Conservation (phyloP, 2,888 invertebrate genomes). For the Eugnorisma glareosa region DNA sequence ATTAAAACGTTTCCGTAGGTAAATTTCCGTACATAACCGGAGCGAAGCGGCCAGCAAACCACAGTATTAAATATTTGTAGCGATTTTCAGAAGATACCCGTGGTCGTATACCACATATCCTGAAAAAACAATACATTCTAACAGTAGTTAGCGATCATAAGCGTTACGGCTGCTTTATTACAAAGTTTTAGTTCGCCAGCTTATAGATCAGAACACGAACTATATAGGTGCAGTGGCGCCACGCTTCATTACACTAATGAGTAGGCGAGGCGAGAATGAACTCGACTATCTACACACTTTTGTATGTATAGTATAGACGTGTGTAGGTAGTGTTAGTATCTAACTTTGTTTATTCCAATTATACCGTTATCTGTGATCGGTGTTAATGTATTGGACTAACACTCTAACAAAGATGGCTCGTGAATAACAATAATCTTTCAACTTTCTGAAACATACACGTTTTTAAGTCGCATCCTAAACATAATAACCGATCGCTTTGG, state of each 20-base stretch:
- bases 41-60: too few species aligned
- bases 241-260: conserved; percentile 58
- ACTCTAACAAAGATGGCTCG: neutral
- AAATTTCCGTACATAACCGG: too few species aligned
- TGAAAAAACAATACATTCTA: neutral
- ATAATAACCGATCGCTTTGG: too few species aligned
- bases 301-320: conserved; percentile 2
- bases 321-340: neutral
- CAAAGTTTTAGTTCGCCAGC: neutral
- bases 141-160: neutral
- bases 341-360: neutral
- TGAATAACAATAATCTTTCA: neutral
- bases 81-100: too few species aligned
- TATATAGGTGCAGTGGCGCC: conserved; percentile 25
- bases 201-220: conserved; percentile 8
- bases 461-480: too few species aligned
- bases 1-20: too few species aligned
- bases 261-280: conserved; percentile 25
- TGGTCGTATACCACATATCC: too few species aligned
- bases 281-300: neutral
- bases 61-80: too few species aligned
- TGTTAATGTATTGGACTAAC: too few species aligned
- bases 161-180: neutral
- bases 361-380: too few species aligned
- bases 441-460: too few species aligned